phyloP scores from a whole-genome alignment of 2,888 invertebrate species.

The Cylloceria caligata region DNA sequence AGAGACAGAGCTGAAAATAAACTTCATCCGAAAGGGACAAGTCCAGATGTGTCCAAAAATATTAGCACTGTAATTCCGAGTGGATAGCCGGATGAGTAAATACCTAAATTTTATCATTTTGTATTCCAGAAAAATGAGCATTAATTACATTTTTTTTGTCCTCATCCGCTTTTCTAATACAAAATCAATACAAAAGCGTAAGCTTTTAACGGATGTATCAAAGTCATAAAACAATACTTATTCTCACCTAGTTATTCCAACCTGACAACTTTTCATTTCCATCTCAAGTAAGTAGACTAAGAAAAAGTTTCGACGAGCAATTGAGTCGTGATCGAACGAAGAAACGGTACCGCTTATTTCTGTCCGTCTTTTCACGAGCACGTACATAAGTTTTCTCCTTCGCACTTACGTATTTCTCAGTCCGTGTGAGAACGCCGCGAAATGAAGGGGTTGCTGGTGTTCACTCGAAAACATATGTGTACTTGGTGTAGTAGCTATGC shows the following conservation, averaged over 20 bases:
- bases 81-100: no score
- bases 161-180: background rate
- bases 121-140: background rate
- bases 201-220: background rate
- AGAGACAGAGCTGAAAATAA: conserved; percentile 15
- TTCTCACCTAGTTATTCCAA: background rate
- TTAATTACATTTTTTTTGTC: background rate
- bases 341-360: conserved; percentile 56
- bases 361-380: conserved; percentile 25
- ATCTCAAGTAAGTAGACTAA: background rate
- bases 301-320: conserved; percentile 46
- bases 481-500: conserved; percentile 16
- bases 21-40: background rate
- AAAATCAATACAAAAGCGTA: background rate
- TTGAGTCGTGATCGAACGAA: conserved; percentile 49
- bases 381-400: conserved; percentile 55
- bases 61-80: no score
- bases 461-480: conserved; percentile 31
- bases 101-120: background rate
- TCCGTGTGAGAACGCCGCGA: conserved; percentile 23
- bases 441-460: conserved; percentile 14
- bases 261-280: background rate
- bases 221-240: conserved; percentile 4
- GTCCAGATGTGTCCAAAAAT: background rate
- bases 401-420: conserved; percentile 52